Conservation (phyloP, 2,888 invertebrate genomes). For the Omphaloscelis lunosa region DNA sequence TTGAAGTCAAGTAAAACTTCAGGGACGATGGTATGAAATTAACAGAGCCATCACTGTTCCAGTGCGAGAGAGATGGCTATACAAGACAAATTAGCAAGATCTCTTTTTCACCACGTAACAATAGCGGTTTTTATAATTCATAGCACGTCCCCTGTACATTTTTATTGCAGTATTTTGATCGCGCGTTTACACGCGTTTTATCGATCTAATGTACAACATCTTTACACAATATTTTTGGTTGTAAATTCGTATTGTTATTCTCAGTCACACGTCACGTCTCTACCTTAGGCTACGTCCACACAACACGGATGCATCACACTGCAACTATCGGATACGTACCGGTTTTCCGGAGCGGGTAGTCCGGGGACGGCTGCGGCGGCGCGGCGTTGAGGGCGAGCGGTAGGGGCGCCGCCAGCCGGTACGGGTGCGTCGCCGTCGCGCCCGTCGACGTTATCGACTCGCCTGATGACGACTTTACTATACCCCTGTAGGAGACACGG, state of each 20-base stretch:
- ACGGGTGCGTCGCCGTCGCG: constrained; percentile 92
- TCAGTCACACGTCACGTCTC: constrained; percentile 10
- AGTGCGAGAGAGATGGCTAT: constrained; percentile 9
- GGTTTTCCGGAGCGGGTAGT: constrained; percentile 98
- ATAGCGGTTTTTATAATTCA: too few relatives aligned
- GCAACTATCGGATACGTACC: constrained; percentile 90
- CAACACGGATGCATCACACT: constrained; percentile 56
- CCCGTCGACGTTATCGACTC: constrained; percentile 91
- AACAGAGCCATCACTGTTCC: neutral
- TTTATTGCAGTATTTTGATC: neutral
- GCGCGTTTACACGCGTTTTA: constrained; percentile 13
- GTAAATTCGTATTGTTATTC: constrained; percentile 22
- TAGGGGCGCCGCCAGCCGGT: constrained; percentile 92
- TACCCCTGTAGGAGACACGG: constrained; percentile 85
- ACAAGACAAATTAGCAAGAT: constrained; percentile 27
- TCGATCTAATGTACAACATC: constrained; percentile 24
- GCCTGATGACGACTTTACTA: constrained; percentile 92
- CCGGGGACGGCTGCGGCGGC: constrained; percentile 87
- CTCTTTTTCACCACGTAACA: constrained; percentile 3
- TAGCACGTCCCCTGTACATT: too few relatives aligned
- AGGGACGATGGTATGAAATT: too few relatives aligned
- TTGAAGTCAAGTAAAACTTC: neutral
- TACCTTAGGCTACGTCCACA: constrained; percentile 26
- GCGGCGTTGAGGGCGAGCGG: constrained; percentile 82
- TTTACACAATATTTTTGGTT: neutral